Percentiles rank a stretch among this genome's conserved stretches.
Conservation (phyloP, 2,113 vertebrate species). For the Sorex fumeus region DNA sequence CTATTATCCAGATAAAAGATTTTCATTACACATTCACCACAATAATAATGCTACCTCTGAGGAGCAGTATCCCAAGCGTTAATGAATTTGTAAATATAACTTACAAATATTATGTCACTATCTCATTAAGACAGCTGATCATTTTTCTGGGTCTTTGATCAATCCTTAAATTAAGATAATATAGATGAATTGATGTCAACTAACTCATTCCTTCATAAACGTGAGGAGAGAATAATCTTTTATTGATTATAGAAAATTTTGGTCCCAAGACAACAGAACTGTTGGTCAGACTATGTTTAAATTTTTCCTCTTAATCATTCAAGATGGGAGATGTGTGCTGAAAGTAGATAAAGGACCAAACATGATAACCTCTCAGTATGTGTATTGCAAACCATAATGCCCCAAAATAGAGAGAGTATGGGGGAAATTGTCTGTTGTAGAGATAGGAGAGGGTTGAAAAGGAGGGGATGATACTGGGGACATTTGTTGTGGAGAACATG, state of each 20-base stretch:
- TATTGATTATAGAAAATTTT: neutral
- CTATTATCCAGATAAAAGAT: slow-evolving; percentile 38
- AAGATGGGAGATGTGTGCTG: too few relatives aligned
- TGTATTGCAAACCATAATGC: too few relatives aligned
- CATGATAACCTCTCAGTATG: too few relatives aligned
- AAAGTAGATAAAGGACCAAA: too few relatives aligned
- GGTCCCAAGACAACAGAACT: neutral
- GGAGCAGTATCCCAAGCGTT: neutral
- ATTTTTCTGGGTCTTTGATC: neutral
- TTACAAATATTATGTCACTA: neutral
- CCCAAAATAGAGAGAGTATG: too few relatives aligned
- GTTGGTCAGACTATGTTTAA: neutral
- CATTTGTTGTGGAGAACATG: too few relatives aligned
- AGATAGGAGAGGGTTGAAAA: too few relatives aligned
- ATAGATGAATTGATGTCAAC: neutral
- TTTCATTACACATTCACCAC: neutral
- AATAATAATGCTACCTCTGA: neutral
- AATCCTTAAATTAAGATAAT: neutral
- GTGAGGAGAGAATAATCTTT: neutral
- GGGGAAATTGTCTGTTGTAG: too few relatives aligned
- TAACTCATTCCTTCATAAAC: neutral
- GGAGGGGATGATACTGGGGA: too few relatives aligned
- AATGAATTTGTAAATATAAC: neutral
- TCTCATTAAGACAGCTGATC: neutral
- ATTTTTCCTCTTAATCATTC: too few relatives aligned